Base-by-base conservation (phyloP, 2,888 invertebrate species). In the Pseudeuparius sepicola region DNA sequence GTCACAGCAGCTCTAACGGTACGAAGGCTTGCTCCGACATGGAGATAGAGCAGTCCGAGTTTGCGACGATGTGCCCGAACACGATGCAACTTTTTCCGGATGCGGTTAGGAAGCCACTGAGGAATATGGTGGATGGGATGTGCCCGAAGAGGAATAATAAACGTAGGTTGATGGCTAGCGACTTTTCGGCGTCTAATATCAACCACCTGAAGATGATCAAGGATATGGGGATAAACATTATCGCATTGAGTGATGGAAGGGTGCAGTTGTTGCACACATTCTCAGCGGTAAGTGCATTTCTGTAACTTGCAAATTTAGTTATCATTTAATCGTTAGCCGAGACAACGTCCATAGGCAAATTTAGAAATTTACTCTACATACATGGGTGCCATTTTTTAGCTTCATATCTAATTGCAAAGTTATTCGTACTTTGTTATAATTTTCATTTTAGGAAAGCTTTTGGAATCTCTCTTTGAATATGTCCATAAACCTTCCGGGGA, bases 151-250 rank as follows among this genome's bases (percentile, higher is more conserved):
- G 71, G 41, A 64, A 68, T 6, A 54, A 67, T 1, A 78, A 73
- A 42, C 69, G 78, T 29, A 65, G 71, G 30, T 67, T 80, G 31
- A 69, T 73, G 11, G 83, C 84, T 4, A 59, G 73, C n/a, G 77
- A 82, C 45, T 82, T 83, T 55, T 78, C 75, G 52, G 67, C 67
- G 42, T 55, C 77, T 51, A 93, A 94, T 67, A 73, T 83, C 36
- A 82, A 89, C 34, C 96, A 97, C 66, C 63, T 93, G 47, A 78
- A 77, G 57, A 74, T 87, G 44, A 73, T 97, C 44, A 76, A 81
- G 39, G 82, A 88, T 57, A 94, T 97, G 93, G 97, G 97, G 41
- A 94, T 98, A 54, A 81, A 85, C 36, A 82, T 96, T 50, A 71
- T 89, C 42, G 85, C 86, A 0, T 68, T 90, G 56, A 73, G 79